A percentile compares a stretch with the other conserved stretches of the same genome.
Conservation (phyloP, 23 tunicate species). For the Halocynthia roretzi region DNA sequence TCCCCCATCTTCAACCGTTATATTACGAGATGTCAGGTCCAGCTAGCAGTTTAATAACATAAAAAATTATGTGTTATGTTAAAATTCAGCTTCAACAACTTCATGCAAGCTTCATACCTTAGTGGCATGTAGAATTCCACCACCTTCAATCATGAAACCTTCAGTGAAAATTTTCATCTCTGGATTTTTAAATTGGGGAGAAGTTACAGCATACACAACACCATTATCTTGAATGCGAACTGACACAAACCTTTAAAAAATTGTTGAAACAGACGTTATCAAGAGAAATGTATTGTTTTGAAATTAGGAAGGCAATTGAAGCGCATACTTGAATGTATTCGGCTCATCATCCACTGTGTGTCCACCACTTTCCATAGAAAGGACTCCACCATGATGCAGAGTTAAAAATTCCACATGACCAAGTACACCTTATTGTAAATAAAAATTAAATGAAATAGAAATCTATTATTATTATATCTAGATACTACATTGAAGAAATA, state of each 20-base stretch:
- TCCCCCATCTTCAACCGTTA: constrained; percentile 26
- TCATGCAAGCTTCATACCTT: not conserved
- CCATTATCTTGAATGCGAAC: constrained; percentile 24
- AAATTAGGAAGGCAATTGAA: not conserved
- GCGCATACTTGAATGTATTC: constrained; percentile 12
- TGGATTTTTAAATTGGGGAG: constrained; percentile 24
- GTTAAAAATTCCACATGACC: constrained; percentile 11
- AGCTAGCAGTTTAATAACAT: too few relatives aligned
- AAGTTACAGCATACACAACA: constrained; percentile 16
- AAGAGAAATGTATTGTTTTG: too few relatives aligned
- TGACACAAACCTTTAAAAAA: constrained; percentile 7
- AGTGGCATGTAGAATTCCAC: constrained; percentile 27
- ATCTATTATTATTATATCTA: too few relatives aligned
- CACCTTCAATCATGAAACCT: constrained; percentile 21
- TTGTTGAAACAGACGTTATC: not conserved
- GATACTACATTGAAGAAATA: too few relatives aligned
- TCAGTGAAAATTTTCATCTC: constrained; percentile 10
- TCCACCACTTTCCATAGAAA: constrained; percentile 30
- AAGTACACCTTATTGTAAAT: constrained; percentile 22
- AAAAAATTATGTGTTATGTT: too few relatives aligned
- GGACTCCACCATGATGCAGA: constrained; percentile 23
- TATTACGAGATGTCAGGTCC: not conserved
- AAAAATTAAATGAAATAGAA: too few relatives aligned
- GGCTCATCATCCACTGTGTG: constrained; percentile 11
- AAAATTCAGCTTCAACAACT: too few relatives aligned